A percentile compares a stretch with the other conserved stretches of the same genome.
phyloP scores from a whole-genome alignment of 1,140 invertebrate species.

The Acromyrmex echinatior region DNA sequence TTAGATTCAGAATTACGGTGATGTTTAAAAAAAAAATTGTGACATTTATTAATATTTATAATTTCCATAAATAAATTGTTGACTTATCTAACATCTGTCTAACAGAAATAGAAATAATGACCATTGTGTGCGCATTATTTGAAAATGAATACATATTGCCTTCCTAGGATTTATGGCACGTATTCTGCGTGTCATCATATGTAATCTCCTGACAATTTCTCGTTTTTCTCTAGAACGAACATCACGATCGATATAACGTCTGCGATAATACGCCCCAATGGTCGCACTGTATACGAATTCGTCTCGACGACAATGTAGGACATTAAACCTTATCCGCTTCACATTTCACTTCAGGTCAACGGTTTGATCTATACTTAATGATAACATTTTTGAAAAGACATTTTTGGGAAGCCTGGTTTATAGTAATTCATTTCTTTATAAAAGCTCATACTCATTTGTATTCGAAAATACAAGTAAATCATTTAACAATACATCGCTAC shows the following conservation, averaged over 20 bases:
- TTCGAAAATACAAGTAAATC: background rate
- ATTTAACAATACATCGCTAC: background rate
- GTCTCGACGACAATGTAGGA: conserved; percentile 20
- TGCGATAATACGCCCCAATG: background rate
- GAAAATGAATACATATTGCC: background rate
- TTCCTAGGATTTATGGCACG: conserved; percentile 15
- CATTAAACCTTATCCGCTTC: conserved; percentile 29
- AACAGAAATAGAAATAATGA: background rate
- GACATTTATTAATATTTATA: background rate
- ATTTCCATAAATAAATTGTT: background rate
- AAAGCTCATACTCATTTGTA: background rate
- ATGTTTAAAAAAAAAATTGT: background rate
- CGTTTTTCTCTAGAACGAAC: conserved; percentile 45
- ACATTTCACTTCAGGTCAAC: conserved; percentile 24
- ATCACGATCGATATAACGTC: conserved; percentile 38
- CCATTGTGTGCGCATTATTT: background rate
- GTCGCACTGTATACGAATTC: conserved; percentile 44
- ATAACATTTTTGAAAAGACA: background rate
- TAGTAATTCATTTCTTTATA: background rate
- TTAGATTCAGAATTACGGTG: background rate
- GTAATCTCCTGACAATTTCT: conserved; percentile 59
- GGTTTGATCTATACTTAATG: background rate
- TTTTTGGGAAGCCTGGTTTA: background rate
- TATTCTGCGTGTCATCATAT: background rate
- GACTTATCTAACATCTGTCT: background rate